Evolutionary conservation across 2,888 invertebrate genomes (phyloP), one percentile per base, ranked within the genome.

Genomic region (Mythimna lalbum): DNA sequence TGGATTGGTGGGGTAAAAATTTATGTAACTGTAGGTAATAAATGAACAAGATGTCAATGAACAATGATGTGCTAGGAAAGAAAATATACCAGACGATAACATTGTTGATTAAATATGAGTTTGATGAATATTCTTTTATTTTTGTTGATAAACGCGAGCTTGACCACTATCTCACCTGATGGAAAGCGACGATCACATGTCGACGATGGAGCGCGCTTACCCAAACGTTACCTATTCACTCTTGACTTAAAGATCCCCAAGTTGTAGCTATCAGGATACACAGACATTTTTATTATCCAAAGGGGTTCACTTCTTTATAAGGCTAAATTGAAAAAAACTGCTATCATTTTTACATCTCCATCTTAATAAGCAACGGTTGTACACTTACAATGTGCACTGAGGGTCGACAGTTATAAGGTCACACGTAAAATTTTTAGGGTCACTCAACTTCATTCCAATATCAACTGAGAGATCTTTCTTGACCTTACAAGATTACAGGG

Each of bases 401-500:
- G 9, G 5, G 9, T n/a, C 31, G 19, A 39, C 5, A 52, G 17
- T 43, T 53, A 17, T 55, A 63, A 60, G 43, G 27, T 14, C 21
- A 33, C n/a, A 56, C 12, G 55, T 27, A 50, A 78, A 49, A 27
- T 17, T 59, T 27, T 36, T n/a, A 23, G 57, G 67, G 60, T 77
- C 63, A 66, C 53, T 67, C 43, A 75, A 63, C 53, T 80, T 63
- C 39, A 52, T 64, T 56, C 17, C 59, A 33, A 62, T 63, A 47
- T 59, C 33, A 19, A 19, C 33, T 59, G 19, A 33, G 74, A 80
- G 33, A 73, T 73, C 50, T 80, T 62, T 39, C 57, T 53, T 57
- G 47, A 49, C 57, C 52, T 75, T 75, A 76, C 75, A 57, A 76
- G 68, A 76, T 80, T 62, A 14, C 55, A 49, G 31, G 10, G 31